These are phyloP conservation scores for Andricus quercusramuli DNA, from an alignment of 2,888 invertebrate genomes.

Conservation along the genomic window DNA sequence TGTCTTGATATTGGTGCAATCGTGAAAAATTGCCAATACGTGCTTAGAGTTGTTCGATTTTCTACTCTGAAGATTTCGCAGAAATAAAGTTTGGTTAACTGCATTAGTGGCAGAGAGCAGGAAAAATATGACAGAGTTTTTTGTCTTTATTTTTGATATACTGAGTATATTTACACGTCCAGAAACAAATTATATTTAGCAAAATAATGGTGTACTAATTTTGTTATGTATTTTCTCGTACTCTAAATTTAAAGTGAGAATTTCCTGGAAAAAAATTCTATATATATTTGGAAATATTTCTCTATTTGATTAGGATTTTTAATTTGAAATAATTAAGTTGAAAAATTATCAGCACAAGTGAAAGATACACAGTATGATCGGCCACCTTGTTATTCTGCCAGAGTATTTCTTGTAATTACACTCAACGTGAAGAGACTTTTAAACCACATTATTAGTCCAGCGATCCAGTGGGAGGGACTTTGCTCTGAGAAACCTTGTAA, in stretches of 20 bases:
- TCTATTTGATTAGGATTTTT: neutral
- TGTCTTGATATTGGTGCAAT: neutral
- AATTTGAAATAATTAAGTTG: neutral
- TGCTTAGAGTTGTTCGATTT: neutral
- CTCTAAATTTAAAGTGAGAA: too few relatives aligned
- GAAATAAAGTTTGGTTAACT: slow-evolving; percentile 8
- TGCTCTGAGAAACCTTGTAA: neutral
- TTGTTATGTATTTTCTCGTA: too few relatives aligned
- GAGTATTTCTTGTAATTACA: slow-evolving; percentile 10
- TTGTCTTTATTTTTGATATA: too few relatives aligned
- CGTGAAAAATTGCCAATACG: slow-evolving; percentile 16
- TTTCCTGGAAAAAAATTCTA: too few relatives aligned
- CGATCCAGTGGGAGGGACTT: neutral
- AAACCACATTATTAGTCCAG: neutral
- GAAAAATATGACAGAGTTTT: too few relatives aligned
- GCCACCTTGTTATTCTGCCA: neutral
- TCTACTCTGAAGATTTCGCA: neutral
- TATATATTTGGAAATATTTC: neutral
- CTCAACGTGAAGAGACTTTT: slow-evolving; percentile 15
- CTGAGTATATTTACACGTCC: too few relatives aligned
- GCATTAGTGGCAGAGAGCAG: too few relatives aligned
- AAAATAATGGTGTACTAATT: too few relatives aligned
- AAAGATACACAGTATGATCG: neutral
- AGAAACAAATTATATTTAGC: too few relatives aligned
- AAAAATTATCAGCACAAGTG: neutral